These are phyloP conservation scores for Oreocharis arfaki DNA, from an alignment of 2,113 vertebrate species.

Conservation along the genomic window DNA sequence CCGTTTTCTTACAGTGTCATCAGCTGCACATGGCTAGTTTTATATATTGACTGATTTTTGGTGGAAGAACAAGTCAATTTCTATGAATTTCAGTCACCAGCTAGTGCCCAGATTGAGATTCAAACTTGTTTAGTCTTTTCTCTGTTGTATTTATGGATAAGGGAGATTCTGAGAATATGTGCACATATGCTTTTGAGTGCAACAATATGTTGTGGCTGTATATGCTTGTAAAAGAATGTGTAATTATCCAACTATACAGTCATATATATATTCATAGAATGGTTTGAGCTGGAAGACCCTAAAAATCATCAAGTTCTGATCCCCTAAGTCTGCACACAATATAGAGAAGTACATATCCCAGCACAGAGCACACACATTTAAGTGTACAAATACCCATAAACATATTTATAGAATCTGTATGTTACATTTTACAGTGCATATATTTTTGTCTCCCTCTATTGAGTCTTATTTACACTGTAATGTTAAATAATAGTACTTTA, in stretches of 20 bases:
- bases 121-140: conserved; percentile 2
- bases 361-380: not conserved
- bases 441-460: conserved; percentile 48
- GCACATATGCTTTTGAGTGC: not conserved
- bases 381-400: not conserved
- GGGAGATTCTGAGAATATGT: not conserved
- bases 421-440: not conserved
- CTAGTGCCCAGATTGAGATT: not conserved
- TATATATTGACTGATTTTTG: conserved; percentile 54
- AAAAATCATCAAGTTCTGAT: not conserved
- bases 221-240: not conserved
- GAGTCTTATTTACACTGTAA: conserved; percentile 70
- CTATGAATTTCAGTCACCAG: conserved; percentile 33
- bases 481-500: conserved; percentile 76
- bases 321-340: no score
- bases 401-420: not conserved
- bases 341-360: not conserved
- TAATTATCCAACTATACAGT: not conserved
- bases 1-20: conserved; percentile 40
- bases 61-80: not conserved
- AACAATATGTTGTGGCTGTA: not conserved
- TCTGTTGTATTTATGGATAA: not conserved
- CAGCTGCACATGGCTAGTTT: conserved; percentile 36
- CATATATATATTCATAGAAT: no score
- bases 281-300: not conserved